Evolutionary conservation across 2,113 vertebrate species (phyloP), one percentile per base, ranked within the genome.

Genomic region (Ophthalmolycus amberensis): DNA sequence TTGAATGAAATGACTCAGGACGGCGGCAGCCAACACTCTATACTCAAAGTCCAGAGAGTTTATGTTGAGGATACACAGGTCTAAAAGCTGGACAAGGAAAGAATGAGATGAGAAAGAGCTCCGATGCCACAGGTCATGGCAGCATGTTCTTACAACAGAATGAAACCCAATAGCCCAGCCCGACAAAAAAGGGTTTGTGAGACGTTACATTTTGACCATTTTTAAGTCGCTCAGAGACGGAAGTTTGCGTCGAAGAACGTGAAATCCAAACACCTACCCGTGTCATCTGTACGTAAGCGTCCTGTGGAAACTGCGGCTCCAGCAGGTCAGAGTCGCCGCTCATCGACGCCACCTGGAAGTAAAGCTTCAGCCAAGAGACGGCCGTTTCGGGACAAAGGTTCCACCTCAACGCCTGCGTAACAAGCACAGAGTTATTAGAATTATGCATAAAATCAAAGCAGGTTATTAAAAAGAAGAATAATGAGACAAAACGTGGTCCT

Each of bases 351-450:
- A 97, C 93, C 94, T 98, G 97, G 71, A 97, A 94, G 89, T 97
- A 98, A 71, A 97, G 95, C 73, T 97, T 97, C 76, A 98, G 91
- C 97, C 97, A 98, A 14, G 96, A 96, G 80, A 97, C 80, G n/a
- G 96, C 80, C 0, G 97, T 98, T 72, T 97, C 96, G 4, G 96
- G 96, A 89, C 94, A 95, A 12, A 98, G 96, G 71, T 97, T 95
- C 97, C 97, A 99, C 25, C 96, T 95, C 92, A 99, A 90, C 79
- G 96, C 96, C 97, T 99, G 90, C 4, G 42, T 4, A 20, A 79
- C 12, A 27, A 0, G 6, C 0, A 10, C 0, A 16, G 29, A 25
- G 25, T 0, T 5, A 58, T 27, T 27, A 32, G 2, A 60, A 48
- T 56, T 3, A 11, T 10, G 8, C 1, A 58, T 5, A 54, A 18